Conservation (phyloP, 2,797 vertebrate species). For the Prunella strophiata region DNA sequence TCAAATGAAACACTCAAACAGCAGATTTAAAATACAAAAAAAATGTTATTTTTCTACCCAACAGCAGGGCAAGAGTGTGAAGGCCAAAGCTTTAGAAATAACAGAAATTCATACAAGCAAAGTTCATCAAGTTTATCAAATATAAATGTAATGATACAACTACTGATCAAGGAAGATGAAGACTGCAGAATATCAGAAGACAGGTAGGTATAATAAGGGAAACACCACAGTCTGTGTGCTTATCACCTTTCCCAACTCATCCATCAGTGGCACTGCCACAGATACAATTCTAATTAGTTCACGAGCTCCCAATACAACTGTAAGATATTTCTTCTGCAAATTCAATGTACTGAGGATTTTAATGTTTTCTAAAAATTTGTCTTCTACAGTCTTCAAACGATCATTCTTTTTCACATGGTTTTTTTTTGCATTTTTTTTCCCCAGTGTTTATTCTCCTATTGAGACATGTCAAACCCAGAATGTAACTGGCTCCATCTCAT, state of each 20-base stretch:
- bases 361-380: background rate
- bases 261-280: background rate
- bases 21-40: background rate
- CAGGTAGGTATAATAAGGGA: background rate
- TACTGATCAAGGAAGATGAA: background rate
- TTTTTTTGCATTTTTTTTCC: background rate
- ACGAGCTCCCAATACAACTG: background rate
- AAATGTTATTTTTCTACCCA: background rate
- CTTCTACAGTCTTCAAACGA: background rate
- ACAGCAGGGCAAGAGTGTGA: background rate
- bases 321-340: background rate
- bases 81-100: background rate
- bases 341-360: background rate
- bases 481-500: rapidly evolving
- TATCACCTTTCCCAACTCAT: background rate
- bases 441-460: background rate
- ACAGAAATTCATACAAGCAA: background rate
- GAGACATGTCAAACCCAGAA: background rate
- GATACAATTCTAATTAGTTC: background rate
- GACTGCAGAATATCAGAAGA: background rate
- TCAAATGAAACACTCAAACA: background rate
- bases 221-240: background rate
- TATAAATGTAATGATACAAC: background rate
- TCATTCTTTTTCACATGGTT: background rate
- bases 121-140: background rate